A percentile compares a stretch with the other conserved stretches of the same genome.
phyloP scores from a whole-genome alignment of 2,888 invertebrate genomes.

The Tribolium freemani region DNA sequence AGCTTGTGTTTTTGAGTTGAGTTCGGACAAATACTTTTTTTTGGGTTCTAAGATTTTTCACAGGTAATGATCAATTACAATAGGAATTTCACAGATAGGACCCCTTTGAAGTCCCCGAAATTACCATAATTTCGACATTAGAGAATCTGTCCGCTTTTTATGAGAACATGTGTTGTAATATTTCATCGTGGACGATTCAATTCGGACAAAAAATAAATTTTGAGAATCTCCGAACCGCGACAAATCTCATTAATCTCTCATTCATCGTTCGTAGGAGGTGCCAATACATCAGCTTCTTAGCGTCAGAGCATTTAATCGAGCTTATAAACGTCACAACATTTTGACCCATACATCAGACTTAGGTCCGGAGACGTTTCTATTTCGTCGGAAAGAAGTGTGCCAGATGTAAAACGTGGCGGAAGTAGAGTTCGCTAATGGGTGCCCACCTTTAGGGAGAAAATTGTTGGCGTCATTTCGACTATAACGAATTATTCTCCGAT shows the following conservation, averaged over 20 bases:
- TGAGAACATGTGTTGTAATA: constrained; percentile 55
- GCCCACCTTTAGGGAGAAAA: constrained; percentile 12
- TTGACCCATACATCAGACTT: constrained; percentile 46
- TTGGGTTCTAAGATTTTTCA: not conserved
- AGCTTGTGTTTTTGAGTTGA: no score
- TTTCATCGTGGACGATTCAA: constrained; percentile 42
- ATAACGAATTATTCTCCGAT: constrained; percentile 48
- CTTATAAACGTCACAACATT: constrained; percentile 39
- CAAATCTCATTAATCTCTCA: constrained; percentile 27
- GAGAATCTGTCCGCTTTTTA: constrained; percentile 53
- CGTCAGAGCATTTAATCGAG: constrained; percentile 9
- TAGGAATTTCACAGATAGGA: constrained; percentile 17
- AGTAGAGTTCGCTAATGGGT: not conserved
- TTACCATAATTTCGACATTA: constrained; percentile 58
- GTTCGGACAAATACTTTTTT: no score
- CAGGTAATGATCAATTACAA: not conserved
- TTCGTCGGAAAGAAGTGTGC: constrained; percentile 6
- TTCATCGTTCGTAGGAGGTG: constrained; percentile 25
- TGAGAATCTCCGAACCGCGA: constrained; percentile 12
- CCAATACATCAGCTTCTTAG: constrained; percentile 25
- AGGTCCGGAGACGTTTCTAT: constrained; percentile 7
- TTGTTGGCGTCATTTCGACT: constrained; percentile 42
- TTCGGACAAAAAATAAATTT: constrained; percentile 21
- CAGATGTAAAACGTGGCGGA: constrained; percentile 21
- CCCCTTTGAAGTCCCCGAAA: constrained; percentile 39